phyloP scores from a whole-genome alignment of 1,140 invertebrate species.

The Elymnias hypermnestra region DNA sequence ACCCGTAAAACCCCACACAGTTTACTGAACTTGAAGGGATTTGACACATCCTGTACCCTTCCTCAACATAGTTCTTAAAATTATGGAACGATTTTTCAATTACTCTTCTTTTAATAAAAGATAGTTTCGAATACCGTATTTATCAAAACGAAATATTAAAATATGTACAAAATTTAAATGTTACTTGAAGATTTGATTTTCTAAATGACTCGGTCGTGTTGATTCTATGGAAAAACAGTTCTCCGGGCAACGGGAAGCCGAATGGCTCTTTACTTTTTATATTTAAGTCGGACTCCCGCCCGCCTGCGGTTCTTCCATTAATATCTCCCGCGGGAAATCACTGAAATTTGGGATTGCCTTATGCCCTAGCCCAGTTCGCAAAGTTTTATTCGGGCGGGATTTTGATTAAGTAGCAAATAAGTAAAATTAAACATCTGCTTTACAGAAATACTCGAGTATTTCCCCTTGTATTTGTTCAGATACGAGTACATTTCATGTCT shows the following conservation, averaged over 20 bases:
- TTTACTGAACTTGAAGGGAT: too few species aligned
- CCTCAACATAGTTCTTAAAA: too few species aligned
- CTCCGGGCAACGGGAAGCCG: constrained; percentile 12
- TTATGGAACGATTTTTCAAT: too few species aligned
- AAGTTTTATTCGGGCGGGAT: constrained; percentile 22
- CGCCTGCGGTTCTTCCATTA: constrained; percentile 24
- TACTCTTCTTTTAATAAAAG: too few species aligned
- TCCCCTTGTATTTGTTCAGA: too few species aligned
- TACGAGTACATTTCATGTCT: too few species aligned
- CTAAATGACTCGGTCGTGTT: constrained; percentile 17
- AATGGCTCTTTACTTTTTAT: constrained; percentile 25
- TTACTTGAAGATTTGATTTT: constrained; percentile 2
- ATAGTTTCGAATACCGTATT: too few species aligned
- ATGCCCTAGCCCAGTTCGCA: constrained; percentile 22
- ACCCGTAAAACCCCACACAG: too few species aligned
- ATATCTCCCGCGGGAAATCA: constrained; percentile 31
- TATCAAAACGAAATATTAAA: too few species aligned
- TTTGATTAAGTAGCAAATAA: constrained; percentile 24
- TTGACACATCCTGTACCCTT: too few species aligned
- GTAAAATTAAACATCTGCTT: constrained; percentile 18
- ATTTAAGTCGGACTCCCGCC: constrained; percentile 18
- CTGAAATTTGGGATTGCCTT: constrained; percentile 29
- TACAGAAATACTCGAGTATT: constrained; percentile 3
- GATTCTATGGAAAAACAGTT: constrained; percentile 27
- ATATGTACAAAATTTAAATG: too few species aligned